Percentiles rank a stretch among this genome's conserved stretches.
These are phyloP conservation scores for Enchytraeus crypticus DNA, from an alignment of 2,888 invertebrate genomes.

Conservation along the genomic window DNA sequence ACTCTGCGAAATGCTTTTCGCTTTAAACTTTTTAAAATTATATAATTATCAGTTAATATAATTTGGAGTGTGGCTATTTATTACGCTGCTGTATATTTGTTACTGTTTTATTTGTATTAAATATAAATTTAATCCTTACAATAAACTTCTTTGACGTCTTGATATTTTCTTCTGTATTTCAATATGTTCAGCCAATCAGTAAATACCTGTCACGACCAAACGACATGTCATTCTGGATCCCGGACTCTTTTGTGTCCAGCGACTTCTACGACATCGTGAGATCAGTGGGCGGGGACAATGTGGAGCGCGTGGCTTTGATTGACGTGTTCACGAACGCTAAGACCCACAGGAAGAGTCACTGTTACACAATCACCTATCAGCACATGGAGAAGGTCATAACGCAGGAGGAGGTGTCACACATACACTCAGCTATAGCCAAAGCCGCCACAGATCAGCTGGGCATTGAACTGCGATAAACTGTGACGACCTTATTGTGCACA, in stretches of 20 bases:
- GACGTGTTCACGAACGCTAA: constrained; percentile 82
- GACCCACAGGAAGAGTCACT: constrained; percentile 70
- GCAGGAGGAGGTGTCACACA: constrained; percentile 71
- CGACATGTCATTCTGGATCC: constrained; percentile 95
- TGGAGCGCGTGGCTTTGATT: constrained; percentile 79
- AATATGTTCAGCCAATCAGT: constrained; percentile 65
- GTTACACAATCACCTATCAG: constrained; percentile 83
- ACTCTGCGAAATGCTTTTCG: too few relatives aligned
- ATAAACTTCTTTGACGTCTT: too few relatives aligned
- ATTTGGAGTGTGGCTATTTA: too few relatives aligned
- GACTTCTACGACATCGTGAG: constrained; percentile 76
- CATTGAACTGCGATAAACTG: constrained; percentile 43
- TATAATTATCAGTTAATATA: too few relatives aligned
- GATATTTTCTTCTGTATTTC: too few relatives aligned
- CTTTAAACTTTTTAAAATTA: too few relatives aligned
- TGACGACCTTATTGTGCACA: too few relatives aligned
- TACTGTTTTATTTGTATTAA: too few relatives aligned
- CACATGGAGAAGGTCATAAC: constrained; percentile 82
- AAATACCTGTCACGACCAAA: constrained; percentile 75
- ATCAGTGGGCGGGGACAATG: constrained; percentile 75
- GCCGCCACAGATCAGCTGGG: constrained; percentile 52
- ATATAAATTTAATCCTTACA: too few relatives aligned
- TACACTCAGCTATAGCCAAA: constrained; percentile 69
- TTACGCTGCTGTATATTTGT: too few relatives aligned
- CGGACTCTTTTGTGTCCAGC: constrained; percentile 49